Evolutionary conservation across 2,888 invertebrate species (phyloP), one percentile per base, ranked within the genome.

Genomic region (Leucoma salicis): DNA sequence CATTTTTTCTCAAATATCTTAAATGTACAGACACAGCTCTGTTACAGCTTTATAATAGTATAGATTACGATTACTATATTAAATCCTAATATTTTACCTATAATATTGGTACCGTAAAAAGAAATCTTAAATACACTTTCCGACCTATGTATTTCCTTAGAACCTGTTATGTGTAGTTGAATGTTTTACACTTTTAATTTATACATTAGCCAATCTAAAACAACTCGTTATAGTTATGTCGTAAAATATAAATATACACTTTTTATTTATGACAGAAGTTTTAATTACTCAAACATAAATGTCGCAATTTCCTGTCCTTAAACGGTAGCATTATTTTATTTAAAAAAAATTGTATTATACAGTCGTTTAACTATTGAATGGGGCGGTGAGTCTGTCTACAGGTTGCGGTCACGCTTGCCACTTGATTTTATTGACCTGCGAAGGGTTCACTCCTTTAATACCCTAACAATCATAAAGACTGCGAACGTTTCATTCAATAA

Each of bases 351-450:
- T 35, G 7, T 39, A 32, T 35, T 44, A 39, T 35, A 34, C 31
- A 35, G 24, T 33, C 8, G 29, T 18, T 24, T 33, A 3, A 31
- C 15, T 45, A 28, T 44, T 46, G 35, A 49, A 61, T 46, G 40
- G 35, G 31, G 25, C 21, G 31, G 51, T 49, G 54, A 34, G 41
- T 38, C 11, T 29, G 3, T 29, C 11, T 8, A 14, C 0, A 27
- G 28, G 35, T 15, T 24, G 15, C 34, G 36, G 35, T 32, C 25
- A 11, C 31, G 65, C 68, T 67, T 62, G 59, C 61, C 85, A 85
- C 84, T 84, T 84, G 87, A 65, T 57, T 48, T 63, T 75, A 80
- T 77, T 78, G 78, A 84, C 85, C 84, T 78, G 75, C 63, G 56
- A 57, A 70, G 70, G 77, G 74, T 67, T 71, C 68, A 65, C 69